A percentile compares a stretch with the other conserved stretches of the same genome.
Conservation (phyloP, 2,797 vertebrate species). For the Labeo calbasu region DNA sequence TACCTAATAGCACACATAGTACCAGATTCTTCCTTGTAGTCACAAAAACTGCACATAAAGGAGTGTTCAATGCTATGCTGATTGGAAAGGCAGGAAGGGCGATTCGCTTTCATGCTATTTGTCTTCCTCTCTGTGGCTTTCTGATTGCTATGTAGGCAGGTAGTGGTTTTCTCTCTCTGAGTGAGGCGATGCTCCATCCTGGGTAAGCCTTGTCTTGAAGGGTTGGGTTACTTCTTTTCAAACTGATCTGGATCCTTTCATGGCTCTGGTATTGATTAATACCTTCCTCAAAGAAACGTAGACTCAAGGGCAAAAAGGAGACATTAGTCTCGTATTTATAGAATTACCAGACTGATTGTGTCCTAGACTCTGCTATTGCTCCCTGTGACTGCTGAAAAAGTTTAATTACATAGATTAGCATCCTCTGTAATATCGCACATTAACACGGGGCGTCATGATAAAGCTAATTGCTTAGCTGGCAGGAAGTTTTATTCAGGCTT, state of each 20-base stretch:
- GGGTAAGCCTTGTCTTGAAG: conserved; percentile 42
- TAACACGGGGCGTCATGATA: conserved; percentile 37
- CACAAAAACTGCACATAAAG: background rate
- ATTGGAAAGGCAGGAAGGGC: conserved; percentile 2
- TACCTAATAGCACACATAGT: background rate
- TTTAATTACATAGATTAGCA: conserved; percentile 46
- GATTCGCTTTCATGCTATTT: background rate
- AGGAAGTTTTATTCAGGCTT: conserved; percentile 15
- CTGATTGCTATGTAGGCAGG: conserved; percentile 24
- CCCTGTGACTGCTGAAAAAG: conserved; percentile 23
- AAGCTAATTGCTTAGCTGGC: conserved; percentile 32
- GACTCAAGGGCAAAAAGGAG: conserved; percentile 61
- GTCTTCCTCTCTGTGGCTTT: conserved; percentile 21
- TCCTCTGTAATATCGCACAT: conserved; percentile 39
- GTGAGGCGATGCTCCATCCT: conserved; percentile 4
- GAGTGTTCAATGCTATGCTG: background rate
- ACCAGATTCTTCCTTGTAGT: background rate
- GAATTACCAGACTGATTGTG: conserved; percentile 48
- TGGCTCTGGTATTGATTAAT: conserved; percentile 72
- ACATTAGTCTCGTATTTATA: conserved; percentile 64
- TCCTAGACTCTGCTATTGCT: conserved; percentile 22
- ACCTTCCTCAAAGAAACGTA: conserved; percentile 64
- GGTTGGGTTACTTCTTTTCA: conserved; percentile 67
- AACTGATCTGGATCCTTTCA: conserved; percentile 67
- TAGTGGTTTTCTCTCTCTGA: conserved; percentile 49